phyloP scores from a whole-genome alignment of 2,113 vertebrate genomes.

The Paedocypris sp. region DNA sequence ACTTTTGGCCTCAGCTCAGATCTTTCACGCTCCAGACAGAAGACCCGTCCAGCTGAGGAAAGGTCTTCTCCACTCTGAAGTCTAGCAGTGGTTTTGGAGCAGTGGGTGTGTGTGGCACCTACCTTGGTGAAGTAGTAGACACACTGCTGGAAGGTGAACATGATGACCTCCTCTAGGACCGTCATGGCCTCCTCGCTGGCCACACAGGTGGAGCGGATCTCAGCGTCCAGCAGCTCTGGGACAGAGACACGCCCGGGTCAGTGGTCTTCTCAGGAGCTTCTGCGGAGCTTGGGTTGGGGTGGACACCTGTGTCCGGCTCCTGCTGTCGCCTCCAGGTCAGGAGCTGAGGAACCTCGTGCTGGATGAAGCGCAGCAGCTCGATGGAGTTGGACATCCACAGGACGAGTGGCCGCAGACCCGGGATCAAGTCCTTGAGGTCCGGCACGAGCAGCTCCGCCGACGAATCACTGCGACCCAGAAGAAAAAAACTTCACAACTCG shows the following conservation, averaged over 20 bases:
- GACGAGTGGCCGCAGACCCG: slow-evolving; percentile 53
- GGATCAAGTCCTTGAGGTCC: slow-evolving; percentile 47
- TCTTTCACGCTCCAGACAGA: too few relatives aligned
- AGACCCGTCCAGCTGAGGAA: too few relatives aligned
- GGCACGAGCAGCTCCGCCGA: slow-evolving; percentile 26
- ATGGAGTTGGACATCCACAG: slow-evolving; percentile 70
- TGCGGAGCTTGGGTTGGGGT: too few relatives aligned
- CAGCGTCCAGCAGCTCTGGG: slow-evolving; percentile 44
- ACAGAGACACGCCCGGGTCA: not conserved
- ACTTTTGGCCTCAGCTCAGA: too few relatives aligned
- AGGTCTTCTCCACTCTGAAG: too few relatives aligned
- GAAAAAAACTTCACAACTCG: not conserved
- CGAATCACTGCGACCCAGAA: slow-evolving; percentile 35
- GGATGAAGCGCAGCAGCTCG: slow-evolving; percentile 66
- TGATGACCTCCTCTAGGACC: slow-evolving; percentile 68
- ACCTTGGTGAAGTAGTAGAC: slow-evolving; percentile 73
- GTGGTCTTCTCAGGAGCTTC: not conserved
- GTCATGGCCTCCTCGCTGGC: slow-evolving; percentile 68
- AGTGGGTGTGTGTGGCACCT: too few relatives aligned
- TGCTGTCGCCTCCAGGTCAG: slow-evolving; percentile 48
- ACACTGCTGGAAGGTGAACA: slow-evolving; percentile 72
- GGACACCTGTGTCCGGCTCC: slow-evolving; percentile 30
- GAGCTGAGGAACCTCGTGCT: slow-evolving; percentile 60
- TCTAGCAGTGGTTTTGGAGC: too few relatives aligned
- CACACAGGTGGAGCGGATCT: slow-evolving; percentile 49